These are phyloP conservation scores for Gobio occitaniae DNA, from an alignment of 2,797 vertebrate genomes.

Conservation along the genomic window DNA sequence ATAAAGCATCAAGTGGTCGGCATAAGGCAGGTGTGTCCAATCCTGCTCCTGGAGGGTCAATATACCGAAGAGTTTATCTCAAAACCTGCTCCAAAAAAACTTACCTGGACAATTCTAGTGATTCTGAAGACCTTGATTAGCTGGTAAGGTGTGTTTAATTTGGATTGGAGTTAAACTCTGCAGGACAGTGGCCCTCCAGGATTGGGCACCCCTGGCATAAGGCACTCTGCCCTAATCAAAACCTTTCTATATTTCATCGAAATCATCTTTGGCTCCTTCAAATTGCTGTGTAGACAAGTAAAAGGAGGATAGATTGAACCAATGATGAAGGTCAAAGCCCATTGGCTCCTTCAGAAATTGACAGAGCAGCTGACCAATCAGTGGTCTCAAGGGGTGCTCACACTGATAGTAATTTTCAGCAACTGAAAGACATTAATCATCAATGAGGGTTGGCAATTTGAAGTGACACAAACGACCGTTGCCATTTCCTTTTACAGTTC, in stretches of 20 bases:
- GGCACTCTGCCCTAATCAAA: slow-evolving; percentile 76
- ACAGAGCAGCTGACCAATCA: slow-evolving; percentile 33
- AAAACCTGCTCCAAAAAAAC: not conserved
- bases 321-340: slow-evolving; percentile 21
- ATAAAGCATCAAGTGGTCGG: slow-evolving; percentile 59
- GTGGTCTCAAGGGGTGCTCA: slow-evolving; percentile 31
- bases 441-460: not conserved
- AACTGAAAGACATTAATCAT: not conserved
- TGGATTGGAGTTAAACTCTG: not conserved
- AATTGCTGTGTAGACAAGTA: slow-evolving; percentile 64
- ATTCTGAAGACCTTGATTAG: not conserved
- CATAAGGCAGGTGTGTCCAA: slow-evolving; percentile 61
- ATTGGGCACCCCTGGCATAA: slow-evolving; percentile 15
- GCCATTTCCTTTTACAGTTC: not conserved
- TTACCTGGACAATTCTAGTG: not conserved
- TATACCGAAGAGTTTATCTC: not conserved
- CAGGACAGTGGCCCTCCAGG: not conserved
- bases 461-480: not conserved
- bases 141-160: slow-evolving; percentile 15
- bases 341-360: not conserved
- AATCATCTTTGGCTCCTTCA: slow-evolving; percentile 48
- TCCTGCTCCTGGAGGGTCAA: not conserved
- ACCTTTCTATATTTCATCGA: slow-evolving; percentile 47
- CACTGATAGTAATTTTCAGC: slow-evolving; percentile 16
- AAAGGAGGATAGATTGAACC: slow-evolving; percentile 52